Evolutionary conservation across 2,888 invertebrate genomes (phyloP).

Genomic region (Xanthia togata): DNA sequence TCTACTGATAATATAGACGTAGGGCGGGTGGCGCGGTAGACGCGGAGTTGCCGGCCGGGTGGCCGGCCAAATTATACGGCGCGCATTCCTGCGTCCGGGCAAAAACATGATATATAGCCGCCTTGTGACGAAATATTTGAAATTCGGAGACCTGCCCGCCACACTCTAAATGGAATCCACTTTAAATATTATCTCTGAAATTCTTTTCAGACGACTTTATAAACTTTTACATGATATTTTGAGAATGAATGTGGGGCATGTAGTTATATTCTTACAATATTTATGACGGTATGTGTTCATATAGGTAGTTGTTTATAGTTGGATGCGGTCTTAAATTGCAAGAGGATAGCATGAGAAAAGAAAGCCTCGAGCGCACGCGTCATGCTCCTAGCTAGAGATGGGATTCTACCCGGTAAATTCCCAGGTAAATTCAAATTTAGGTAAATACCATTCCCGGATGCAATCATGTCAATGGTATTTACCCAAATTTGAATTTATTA

Average conservation of each 20-base stretch:
- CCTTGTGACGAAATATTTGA: slow-evolving; percentile 89
- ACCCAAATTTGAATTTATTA: too few species aligned
- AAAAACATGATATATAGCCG: slow-evolving; percentile 90
- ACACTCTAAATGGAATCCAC: slow-evolving; percentile 86
- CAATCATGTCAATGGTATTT: too few species aligned
- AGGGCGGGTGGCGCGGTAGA: slow-evolving; percentile 87
- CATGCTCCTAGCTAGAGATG: slow-evolving; percentile 41
- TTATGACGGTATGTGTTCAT: neutral
- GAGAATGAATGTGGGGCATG: slow-evolving; percentile 44
- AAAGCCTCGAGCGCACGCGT: slow-evolving; percentile 53
- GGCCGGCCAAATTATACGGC: slow-evolving; percentile 89
- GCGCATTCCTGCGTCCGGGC: slow-evolving; percentile 86
- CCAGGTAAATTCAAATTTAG: too few species aligned
- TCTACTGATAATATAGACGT: slow-evolving; percentile 91
- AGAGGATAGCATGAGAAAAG: slow-evolving; percentile 54
- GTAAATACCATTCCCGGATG: too few species aligned
- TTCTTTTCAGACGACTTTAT: slow-evolving; percentile 82
- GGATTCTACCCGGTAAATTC: too few species aligned
- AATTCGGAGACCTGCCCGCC: slow-evolving; percentile 86
- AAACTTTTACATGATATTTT: slow-evolving; percentile 66
- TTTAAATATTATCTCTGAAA: slow-evolving; percentile 83
- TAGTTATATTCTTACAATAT: slow-evolving; percentile 49
- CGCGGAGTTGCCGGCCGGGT: slow-evolving; percentile 85
- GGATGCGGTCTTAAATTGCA: slow-evolving; percentile 24
- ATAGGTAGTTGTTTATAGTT: slow-evolving; percentile 54